Evolutionary conservation across 2,797 vertebrate genomes (phyloP).

Genomic region (Melanotaenia nigrans): DNA sequence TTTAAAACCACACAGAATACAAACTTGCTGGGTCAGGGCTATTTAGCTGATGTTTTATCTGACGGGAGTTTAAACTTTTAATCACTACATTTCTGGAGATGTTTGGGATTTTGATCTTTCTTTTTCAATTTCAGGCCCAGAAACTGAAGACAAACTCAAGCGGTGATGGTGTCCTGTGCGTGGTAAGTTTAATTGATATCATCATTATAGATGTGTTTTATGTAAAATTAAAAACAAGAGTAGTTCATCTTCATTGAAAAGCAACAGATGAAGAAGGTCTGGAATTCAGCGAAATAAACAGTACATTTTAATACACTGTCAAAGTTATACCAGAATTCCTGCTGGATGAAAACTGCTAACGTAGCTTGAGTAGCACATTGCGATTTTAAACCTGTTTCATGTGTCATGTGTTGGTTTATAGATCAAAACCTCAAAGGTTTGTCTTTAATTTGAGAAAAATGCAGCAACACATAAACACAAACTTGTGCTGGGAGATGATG

Average conservation of each 20-base stretch:
- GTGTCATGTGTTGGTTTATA: not conserved
- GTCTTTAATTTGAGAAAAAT: not conserved
- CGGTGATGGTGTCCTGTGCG: constrained; percentile 77
- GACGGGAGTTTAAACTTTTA: not conserved
- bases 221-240: too few species aligned
- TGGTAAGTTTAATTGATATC: constrained; percentile 61
- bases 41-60: too few species aligned
- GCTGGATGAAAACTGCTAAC: not conserved
- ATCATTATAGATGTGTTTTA: too few species aligned
- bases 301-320: too few species aligned
- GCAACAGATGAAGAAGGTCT: too few species aligned
- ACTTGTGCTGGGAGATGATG: not conserved
- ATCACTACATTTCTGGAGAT: not conserved
- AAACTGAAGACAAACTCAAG: constrained; percentile 91
- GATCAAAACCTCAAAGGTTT: constrained; percentile 1
- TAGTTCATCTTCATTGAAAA: too few species aligned
- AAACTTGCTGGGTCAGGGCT: too few species aligned
- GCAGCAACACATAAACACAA: too few species aligned
- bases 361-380: not conserved
- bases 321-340: not conserved
- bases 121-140: constrained; percentile 85
- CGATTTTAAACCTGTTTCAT: not conserved
- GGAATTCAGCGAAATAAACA: too few species aligned
- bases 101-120: not conserved
- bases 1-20: too few species aligned